Conservation (phyloP, 92 coral and sea anemone species). For the Micromussa lordhowensis region DNA sequence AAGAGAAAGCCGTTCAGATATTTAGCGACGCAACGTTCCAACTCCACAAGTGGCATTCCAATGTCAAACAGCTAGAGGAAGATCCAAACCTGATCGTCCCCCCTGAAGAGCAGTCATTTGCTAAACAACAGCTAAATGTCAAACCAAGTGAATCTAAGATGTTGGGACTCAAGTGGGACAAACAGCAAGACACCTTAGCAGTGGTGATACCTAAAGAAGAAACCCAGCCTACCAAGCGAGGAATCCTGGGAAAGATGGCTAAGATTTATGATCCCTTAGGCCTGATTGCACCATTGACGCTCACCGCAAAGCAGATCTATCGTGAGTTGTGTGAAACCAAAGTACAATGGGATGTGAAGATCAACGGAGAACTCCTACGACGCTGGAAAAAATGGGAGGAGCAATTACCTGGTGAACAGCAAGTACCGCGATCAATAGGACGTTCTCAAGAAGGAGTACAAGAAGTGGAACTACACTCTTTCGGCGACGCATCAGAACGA, state of each 20-base stretch:
- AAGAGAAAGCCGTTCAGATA: slow-evolving; percentile 11
- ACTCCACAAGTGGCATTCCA: slow-evolving; percentile 46
- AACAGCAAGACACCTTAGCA: slow-evolving; percentile 29
- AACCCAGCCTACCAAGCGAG: slow-evolving; percentile 29
- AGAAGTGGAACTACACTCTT: slow-evolving; percentile 5
- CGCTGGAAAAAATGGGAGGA: slow-evolving; percentile 37
- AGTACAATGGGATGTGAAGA: slow-evolving; percentile 50
- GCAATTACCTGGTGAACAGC: background rate
- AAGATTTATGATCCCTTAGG: slow-evolving; percentile 49
- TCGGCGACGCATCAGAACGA: slow-evolving; percentile 23
- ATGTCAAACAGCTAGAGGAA: background rate
- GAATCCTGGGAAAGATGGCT: slow-evolving; percentile 7
- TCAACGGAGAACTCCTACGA: slow-evolving; percentile 6
- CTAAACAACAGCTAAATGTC: background rate
- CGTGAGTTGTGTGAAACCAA: slow-evolving; percentile 43
- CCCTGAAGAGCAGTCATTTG: too few relatives aligned
- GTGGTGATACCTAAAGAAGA: slow-evolving; percentile 9
- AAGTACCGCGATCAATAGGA: slow-evolving; percentile 20
- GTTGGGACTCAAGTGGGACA: slow-evolving; percentile 46
- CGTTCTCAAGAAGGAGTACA: background rate
- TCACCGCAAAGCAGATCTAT: slow-evolving; percentile 45
- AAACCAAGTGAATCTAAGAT: slow-evolving; percentile 40
- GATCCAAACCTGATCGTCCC: too few relatives aligned
- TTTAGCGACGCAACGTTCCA: slow-evolving; percentile 13
- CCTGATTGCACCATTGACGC: slow-evolving; percentile 18